Conservation (phyloP, 2,113 vertebrate species). For the Platysteira castanea region DNA sequence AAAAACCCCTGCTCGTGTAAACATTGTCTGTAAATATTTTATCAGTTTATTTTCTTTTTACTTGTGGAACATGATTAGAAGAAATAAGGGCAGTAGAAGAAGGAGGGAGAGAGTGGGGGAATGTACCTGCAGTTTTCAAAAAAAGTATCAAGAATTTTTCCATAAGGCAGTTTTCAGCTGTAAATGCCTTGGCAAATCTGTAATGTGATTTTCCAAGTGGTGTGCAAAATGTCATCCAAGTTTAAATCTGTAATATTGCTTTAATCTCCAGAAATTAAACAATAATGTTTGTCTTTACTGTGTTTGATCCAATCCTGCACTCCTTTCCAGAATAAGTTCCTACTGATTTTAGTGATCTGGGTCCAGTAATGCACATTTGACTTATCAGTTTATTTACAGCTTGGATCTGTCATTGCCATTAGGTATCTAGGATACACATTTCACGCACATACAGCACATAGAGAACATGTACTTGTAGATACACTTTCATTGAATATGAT, state of each 20-base stretch:
- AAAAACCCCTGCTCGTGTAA: neutral
- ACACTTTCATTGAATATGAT: slow-evolving; percentile 32
- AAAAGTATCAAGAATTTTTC: slow-evolving; percentile 56
- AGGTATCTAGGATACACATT: slow-evolving; percentile 50
- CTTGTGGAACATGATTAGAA: neutral
- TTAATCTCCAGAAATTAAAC: slow-evolving; percentile 38
- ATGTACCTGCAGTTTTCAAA: slow-evolving; percentile 41
- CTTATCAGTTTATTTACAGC: slow-evolving; percentile 36
- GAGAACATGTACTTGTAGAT: neutral
- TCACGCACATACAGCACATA: neutral
- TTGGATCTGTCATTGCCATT: slow-evolving; percentile 15
- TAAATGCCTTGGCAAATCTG: slow-evolving; percentile 64
- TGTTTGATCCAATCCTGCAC: neutral
- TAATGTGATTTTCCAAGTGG: slow-evolving; percentile 55
- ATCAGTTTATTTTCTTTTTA: neutral
- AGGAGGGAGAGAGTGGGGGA: neutral
- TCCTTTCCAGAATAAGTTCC: neutral
- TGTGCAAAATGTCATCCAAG: slow-evolving; percentile 60
- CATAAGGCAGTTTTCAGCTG: slow-evolving; percentile 50
- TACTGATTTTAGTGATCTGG: neutral
- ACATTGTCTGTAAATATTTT: neutral
- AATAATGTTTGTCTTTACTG: slow-evolving; percentile 11
- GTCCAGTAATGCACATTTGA: neutral
- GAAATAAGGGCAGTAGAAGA: neutral
- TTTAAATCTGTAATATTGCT: slow-evolving; percentile 45